A percentile compares a stretch with the other conserved stretches of the same genome.
phyloP scores from a whole-genome alignment of 1,140 invertebrate genomes.

The Dendroctonus ponderosae region DNA sequence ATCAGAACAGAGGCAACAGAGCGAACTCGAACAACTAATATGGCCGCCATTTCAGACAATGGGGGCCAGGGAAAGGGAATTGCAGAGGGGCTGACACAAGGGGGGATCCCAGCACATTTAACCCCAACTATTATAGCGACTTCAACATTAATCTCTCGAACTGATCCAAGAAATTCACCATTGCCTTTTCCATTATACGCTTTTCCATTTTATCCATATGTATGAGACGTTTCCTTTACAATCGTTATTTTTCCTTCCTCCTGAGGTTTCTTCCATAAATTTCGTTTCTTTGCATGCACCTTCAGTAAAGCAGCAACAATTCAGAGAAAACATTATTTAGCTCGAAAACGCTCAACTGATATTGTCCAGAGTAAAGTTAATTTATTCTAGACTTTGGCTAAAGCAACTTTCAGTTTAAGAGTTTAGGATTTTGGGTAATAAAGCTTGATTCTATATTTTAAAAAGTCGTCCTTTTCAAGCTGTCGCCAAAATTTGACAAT shows the following conservation, averaged over 20 bases:
- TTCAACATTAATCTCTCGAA: conserved; percentile 39
- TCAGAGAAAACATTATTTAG: too few species aligned
- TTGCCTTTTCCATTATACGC: conserved; percentile 23
- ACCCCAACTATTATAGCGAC: conserved; percentile 43
- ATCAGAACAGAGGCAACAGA: conserved; percentile 51
- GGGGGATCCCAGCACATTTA: conserved; percentile 37
- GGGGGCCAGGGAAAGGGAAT: conserved; percentile 50
- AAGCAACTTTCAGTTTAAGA: too few species aligned
- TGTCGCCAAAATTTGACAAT: too few species aligned
- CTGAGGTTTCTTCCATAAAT: not conserved
- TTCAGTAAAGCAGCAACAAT: too few species aligned
- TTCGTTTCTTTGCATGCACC: too few species aligned
- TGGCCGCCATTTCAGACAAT: conserved; percentile 51
- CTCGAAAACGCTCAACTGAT: too few species aligned
- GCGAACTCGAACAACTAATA: conserved; percentile 50
- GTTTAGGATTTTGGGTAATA: too few species aligned
- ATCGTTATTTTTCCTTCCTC: not conserved
- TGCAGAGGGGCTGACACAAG: conserved; percentile 41
- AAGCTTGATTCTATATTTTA: too few species aligned
- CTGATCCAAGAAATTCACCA: conserved; percentile 30
- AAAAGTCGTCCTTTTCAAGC: too few species aligned
- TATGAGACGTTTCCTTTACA: conserved; percentile 17
- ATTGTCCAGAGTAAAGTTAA: too few species aligned
- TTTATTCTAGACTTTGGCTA: too few species aligned
- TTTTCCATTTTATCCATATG: conserved; percentile 24